phyloP scores from a whole-genome alignment of 2,113 vertebrate species.

The Ondatra zibethicus region DNA sequence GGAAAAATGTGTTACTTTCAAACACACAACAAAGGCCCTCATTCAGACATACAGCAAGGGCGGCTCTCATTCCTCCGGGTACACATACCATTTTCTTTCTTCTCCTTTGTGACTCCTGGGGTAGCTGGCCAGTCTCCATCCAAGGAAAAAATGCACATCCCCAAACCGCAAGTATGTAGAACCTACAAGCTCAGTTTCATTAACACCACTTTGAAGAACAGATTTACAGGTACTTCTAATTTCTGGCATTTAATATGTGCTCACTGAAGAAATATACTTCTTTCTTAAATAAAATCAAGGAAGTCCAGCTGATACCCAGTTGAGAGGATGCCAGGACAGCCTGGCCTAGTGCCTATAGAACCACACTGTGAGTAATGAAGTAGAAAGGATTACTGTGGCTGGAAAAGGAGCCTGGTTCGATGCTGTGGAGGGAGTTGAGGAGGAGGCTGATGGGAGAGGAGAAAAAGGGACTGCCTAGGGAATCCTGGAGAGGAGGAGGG shows the following conservation, averaged over 20 bases:
- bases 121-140: background rate
- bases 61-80: fast-evolving
- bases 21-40: background rate
- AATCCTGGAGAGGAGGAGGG: background rate
- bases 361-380: slow-evolving; percentile 39
- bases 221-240: background rate
- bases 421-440: background rate
- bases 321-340: background rate
- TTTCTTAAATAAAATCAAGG: background rate
- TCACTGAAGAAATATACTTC: background rate
- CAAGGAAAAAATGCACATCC: background rate
- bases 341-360: slow-evolving; percentile 35
- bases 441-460: background rate
- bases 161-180: background rate
- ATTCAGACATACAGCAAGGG: background rate
- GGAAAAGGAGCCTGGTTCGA: background rate
- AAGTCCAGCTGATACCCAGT: background rate
- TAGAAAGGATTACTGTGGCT: background rate
- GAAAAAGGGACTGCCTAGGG: background rate
- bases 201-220: background rate
- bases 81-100: background rate
- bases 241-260: background rate
- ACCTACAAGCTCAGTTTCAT: background rate
- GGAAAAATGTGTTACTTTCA: background rate
- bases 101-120: background rate